Percentiles rank a stretch among this genome's conserved stretches.
Conservation (phyloP, 2,888 invertebrate genomes). For the Margaritifera margaritifera region DNA sequence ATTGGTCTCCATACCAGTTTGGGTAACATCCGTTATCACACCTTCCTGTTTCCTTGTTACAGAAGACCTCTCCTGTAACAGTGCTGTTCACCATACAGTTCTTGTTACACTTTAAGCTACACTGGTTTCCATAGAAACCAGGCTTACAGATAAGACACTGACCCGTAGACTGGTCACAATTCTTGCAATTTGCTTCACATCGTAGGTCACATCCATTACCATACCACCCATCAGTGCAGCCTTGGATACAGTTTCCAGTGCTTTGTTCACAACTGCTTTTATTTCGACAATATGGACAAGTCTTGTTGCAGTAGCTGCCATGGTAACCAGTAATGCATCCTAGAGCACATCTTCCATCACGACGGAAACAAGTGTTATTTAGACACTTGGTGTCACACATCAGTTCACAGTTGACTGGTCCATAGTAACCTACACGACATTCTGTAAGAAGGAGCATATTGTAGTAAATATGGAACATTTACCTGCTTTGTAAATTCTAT, state of each 20-base stretch:
- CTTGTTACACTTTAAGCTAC: too few species aligned
- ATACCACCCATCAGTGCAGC: constrained; percentile 5
- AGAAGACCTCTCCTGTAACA: too few species aligned
- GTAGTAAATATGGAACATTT: too few species aligned
- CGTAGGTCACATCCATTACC: not conserved
- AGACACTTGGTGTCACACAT: constrained; percentile 15
- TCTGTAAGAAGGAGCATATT: too few species aligned
- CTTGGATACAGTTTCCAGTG: not conserved
- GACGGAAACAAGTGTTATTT: constrained; percentile 23
- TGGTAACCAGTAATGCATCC: constrained; percentile 22
- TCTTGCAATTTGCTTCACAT: not conserved
- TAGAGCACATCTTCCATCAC: constrained; percentile 24
- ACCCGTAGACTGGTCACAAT: not conserved
- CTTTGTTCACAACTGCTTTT: not conserved
- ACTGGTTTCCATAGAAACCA: not conserved
- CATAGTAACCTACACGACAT: not conserved
- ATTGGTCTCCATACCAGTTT: too few species aligned
- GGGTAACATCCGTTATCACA: too few species aligned
- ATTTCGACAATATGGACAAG: constrained; percentile 6
- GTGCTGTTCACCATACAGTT: too few species aligned
- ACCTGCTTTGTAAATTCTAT: too few species aligned
- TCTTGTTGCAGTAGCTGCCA: constrained; percentile 18
- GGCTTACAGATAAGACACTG: not conserved
- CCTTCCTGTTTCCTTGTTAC: too few species aligned
- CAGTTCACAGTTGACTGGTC: constrained; percentile 9